Base-by-base conservation (phyloP, 2,797 vertebrate species). In the Heteromormyrus szaboi region DNA sequence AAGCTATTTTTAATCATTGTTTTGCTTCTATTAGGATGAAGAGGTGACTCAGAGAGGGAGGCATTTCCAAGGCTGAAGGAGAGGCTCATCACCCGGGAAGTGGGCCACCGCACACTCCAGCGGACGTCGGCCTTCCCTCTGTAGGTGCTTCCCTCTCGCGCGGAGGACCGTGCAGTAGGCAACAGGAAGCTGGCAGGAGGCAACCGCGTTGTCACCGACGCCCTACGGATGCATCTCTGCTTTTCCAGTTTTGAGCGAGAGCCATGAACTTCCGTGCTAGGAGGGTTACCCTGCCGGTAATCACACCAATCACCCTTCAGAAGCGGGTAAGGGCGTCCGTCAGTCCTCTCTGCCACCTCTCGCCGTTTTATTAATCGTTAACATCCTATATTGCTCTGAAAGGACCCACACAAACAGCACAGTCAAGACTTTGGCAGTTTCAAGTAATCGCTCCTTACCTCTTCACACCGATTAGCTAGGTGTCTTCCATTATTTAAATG, bases 241-340 rank as follows among this genome's bases (percentile, higher is more conserved):
- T 86, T 46, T 25, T 90, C 86, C 85, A 65, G 85, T 93, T 65
- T 91, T 92, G 91, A 93, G 91, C 91, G 86, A 92, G 89, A 96
- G 95, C 92, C 91, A 98, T 98, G 98, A 98, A 96, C 95, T 95
- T 98, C 93, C 95, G 93, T 93, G 96, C 97, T 3, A 97, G 98
- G 95, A 97, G 98, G 96, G 97, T 96, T 89, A 98, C 97, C 8
- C 91, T 99, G 94, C 97, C 98, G 88, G 95, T 96, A 90, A 97
- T 98, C 92, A 98, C 96, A 59, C 97, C 98, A 90, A 91, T 98
- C 90, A 95, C 96, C 94, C 96, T 98, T 89, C 97, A 97, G 91
- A 98, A 97, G 92, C 93, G 95, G 96, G 96, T 96, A 96, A 90
- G 95, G 93, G 89, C 54, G 51, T 48, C 12, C 14, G 0, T 25